Evolutionary conservation across 2,888 invertebrate genomes (phyloP), one percentile per base, ranked within the genome.

Genomic region (Hofmannophila pseudospretella): DNA sequence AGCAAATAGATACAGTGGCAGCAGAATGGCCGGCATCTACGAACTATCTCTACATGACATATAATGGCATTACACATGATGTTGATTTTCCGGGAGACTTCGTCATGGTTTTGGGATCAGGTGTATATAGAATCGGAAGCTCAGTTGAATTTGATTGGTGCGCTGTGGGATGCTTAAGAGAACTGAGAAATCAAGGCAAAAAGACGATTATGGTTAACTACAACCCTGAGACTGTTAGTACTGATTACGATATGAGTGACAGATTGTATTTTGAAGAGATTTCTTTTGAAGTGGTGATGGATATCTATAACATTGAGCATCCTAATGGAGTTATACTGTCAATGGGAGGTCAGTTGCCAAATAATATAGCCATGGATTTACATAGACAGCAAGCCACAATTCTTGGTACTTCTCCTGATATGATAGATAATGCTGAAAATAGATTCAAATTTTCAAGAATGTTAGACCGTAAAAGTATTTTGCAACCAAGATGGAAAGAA

Each of bases 91-190:
- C 92, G 0, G 94, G 94, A 8, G 91, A 92, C 33, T 93, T 91
- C 54, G 91, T 90, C 0, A 95, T 97, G 91, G 98, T 98, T 2
- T 91, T 98, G 31, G 98, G 97, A 14, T 97, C 97, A 3, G 98
- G 98, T 4, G 98, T 98, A 1, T 98, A 98, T 65, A 91, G 98
- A 39, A 98, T 98, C 50, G 98, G 98, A n/a, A 96, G 98, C 67
- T 99, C 98, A 0, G 99, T 99, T 4, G 99, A 99, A 81, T 99
- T 99, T 75, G 99, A 99, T 82, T 99, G 98, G 95, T 99, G 99
- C 69, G 98, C 99, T 10, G 99, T 99, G 0, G 96, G 98, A 25
- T 99, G 99, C 67, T 88, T 99, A 30, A 89, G 96, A 39, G 98
- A 99, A 73, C 80, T 99, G 8, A 89, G 96, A 49, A 93, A 94